These are phyloP conservation scores for Anthoptus insignis DNA, from an alignment of 2,888 invertebrate species.

Conservation along the genomic window DNA sequence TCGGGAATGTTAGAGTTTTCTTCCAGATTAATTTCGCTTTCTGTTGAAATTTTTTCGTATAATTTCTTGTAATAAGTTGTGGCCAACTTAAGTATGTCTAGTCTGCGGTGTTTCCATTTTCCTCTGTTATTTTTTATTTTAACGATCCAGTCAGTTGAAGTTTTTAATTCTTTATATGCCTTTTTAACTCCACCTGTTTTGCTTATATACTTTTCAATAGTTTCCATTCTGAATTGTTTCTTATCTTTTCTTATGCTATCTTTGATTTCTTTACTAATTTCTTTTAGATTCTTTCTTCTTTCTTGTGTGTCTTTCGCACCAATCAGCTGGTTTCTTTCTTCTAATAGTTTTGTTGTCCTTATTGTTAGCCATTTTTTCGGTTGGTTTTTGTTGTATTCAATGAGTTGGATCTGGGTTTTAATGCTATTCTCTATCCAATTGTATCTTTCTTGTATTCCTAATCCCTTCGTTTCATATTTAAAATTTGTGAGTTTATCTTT, in stretches of 20 bases:
- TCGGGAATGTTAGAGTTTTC: no score
- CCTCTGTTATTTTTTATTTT: neutral
- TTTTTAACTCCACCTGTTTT: neutral
- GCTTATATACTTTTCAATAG: neutral
- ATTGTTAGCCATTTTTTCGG: neutral
- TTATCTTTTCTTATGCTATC: neutral
- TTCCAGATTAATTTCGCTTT: neutral
- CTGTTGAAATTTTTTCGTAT: neutral
- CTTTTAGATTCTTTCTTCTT: neutral
- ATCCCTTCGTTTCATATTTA: no score
- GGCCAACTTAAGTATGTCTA: neutral
- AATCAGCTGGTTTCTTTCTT: neutral
- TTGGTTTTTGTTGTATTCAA: neutral
- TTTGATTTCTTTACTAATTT: neutral
- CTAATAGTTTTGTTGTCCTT: neutral
- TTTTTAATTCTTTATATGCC: neutral
- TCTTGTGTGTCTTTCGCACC: neutral
- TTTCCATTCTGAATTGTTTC: neutral
- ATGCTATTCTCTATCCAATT: constrained; percentile 25
- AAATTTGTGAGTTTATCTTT: neutral
- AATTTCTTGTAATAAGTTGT: neutral
- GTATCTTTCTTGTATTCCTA: constrained; percentile 19
- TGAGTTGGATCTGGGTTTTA: constrained; percentile 19
- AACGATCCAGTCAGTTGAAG: neutral
- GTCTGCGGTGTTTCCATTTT: neutral